These are phyloP conservation scores for Leptatherina wallacei DNA, from an alignment of 2,797 vertebrate genomes.

Conservation along the genomic window DNA sequence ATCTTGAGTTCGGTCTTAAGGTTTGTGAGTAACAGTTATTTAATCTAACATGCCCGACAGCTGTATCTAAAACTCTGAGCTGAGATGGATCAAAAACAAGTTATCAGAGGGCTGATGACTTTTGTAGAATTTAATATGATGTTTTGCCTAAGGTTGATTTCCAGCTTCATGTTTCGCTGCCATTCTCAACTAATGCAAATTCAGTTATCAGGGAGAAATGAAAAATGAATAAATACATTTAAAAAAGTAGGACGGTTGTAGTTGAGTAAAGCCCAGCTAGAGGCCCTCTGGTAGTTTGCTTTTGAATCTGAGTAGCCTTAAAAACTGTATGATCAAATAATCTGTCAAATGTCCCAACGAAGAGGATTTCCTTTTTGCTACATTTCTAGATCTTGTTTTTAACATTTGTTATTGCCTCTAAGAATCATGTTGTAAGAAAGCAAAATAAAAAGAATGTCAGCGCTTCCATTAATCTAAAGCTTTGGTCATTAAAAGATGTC, in stretches of 20 bases:
- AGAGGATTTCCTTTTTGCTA: background rate
- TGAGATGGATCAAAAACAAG: too few relatives aligned
- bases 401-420: too few relatives aligned
- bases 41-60: background rate
- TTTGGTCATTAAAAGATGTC: too few relatives aligned
- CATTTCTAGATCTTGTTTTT: too few relatives aligned
- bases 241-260: background rate
- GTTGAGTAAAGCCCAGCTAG: background rate
- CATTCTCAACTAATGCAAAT: background rate
- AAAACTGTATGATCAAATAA: background rate
- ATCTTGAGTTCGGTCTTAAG: too few relatives aligned
- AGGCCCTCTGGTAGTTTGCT: background rate
- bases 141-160: background rate
- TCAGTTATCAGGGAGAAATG: background rate
- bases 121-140: too few relatives aligned
- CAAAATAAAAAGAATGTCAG: too few relatives aligned
- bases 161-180: background rate
- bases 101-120: too few relatives aligned
- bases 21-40: too few relatives aligned
- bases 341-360: background rate
- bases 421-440: too few relatives aligned
- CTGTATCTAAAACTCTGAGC: background rate
- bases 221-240: too few relatives aligned
- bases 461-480: too few relatives aligned
- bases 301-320: background rate